Percentiles rank a stretch among this genome's conserved stretches.
phyloP scores from a whole-genome alignment of 1,140 invertebrate species.

The Phocides pigmalion region DNA sequence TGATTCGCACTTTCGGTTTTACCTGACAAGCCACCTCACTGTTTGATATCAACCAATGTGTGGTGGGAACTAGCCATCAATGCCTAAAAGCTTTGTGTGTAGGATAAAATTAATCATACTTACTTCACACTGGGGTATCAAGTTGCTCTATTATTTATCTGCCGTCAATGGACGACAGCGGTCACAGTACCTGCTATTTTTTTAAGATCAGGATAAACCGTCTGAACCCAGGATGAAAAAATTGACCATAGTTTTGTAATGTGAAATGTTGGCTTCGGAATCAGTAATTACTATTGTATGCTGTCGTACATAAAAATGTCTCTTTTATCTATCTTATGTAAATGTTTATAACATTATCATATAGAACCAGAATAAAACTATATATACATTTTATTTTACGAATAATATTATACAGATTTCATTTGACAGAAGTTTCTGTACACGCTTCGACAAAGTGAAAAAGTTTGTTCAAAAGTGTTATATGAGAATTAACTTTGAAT shows the following conservation, averaged over 20 bases:
- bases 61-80: neutral
- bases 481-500: too few relatives aligned
- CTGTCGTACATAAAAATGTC: neutral
- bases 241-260: neutral
- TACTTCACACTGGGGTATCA: conserved; percentile 18
- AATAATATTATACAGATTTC: too few relatives aligned
- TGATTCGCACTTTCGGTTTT: conserved; percentile 7
- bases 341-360: too few relatives aligned
- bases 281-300: conserved; percentile 2
- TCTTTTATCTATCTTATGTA: neutral
- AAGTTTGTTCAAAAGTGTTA: too few relatives aligned
- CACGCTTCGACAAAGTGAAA: too few relatives aligned
- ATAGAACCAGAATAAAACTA: too few relatives aligned
- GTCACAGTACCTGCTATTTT: conserved; percentile 29
- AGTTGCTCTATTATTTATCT: conserved; percentile 15
- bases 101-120: conserved; percentile 1
- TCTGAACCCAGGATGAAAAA: neutral
- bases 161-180: conserved; percentile 17
- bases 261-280: neutral
- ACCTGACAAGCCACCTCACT: neutral
- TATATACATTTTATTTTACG: too few relatives aligned
- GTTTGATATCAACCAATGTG: neutral
- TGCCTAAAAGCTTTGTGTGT: neutral
- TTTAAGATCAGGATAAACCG: neutral
- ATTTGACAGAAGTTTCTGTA: too few relatives aligned